phyloP scores from a whole-genome alignment of 2,113 vertebrate genomes.

The Tetraodon nigroviridis region DNA sequence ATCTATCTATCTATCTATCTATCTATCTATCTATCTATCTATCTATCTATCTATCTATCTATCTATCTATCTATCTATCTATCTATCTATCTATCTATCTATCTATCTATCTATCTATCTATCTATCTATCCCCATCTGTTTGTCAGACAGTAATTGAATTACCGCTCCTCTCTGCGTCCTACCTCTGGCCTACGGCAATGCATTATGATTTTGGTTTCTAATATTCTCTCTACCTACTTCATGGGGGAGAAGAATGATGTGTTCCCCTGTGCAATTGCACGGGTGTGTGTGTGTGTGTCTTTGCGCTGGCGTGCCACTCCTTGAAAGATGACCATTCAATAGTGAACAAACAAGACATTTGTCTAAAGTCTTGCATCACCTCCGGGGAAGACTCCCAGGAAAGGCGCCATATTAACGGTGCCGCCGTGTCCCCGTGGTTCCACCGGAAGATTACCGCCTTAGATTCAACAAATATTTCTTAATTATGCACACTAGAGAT shows the following conservation, averaged over 20 bases:
- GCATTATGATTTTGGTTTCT: conserved; percentile 68
- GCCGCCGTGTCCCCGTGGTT: conserved; percentile 38
- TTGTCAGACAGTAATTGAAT: conserved; percentile 57
- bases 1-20: conserved; percentile 24
- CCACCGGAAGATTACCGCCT: too few relatives aligned
- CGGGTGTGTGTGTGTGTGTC: conserved; percentile 32
- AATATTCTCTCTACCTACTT: conserved; percentile 72
- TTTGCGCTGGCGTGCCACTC: conserved; percentile 47
- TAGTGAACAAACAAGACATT: conserved; percentile 75
- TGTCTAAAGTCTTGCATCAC: conserved; percentile 73
- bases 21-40: conserved; percentile 23
- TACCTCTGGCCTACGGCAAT: conserved; percentile 57
- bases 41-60: conserved; percentile 4
- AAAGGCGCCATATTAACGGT: conserved; percentile 65
- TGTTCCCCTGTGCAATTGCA: conserved; percentile 29
- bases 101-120: conserved; percentile 11
- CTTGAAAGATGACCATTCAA: conserved; percentile 70
- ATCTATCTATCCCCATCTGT: conserved; percentile 30
- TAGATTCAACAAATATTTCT: too few relatives aligned
- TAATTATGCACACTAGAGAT: neutral
- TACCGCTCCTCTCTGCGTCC: conserved; percentile 49
- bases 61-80: conserved; percentile 37
- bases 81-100: conserved; percentile 34
- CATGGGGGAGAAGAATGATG: conserved; percentile 66
- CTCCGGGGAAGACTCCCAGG: conserved; percentile 62